These are phyloP conservation scores for Mactromeris polynyma DNA, from an alignment of 2,888 invertebrate species.

Conservation along the genomic window DNA sequence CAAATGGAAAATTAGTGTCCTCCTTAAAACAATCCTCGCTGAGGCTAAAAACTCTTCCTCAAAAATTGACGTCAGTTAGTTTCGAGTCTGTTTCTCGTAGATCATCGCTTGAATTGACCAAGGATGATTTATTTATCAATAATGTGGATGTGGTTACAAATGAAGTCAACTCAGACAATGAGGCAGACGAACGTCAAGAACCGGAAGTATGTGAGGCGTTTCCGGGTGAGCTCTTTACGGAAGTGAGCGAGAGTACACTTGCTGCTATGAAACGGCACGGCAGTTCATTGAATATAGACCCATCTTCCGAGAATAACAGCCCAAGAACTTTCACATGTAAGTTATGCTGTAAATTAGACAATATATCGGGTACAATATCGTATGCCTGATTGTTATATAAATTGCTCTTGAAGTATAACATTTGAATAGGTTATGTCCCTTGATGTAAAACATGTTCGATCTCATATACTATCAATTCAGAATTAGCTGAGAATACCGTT, in stretches of 20 bases:
- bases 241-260: slow-evolving; percentile 67
- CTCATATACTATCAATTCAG: too few species aligned
- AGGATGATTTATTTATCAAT: slow-evolving; percentile 53
- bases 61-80: slow-evolving; percentile 61
- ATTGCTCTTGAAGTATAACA: too few species aligned
- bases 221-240: slow-evolving; percentile 66
- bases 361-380: too few species aligned
- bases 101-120: slow-evolving; percentile 62
- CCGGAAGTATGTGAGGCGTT: slow-evolving; percentile 55
- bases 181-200: slow-evolving; percentile 4
- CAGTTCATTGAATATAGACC: slow-evolving; percentile 66
- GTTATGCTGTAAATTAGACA: slow-evolving; percentile 13
- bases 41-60: slow-evolving; percentile 36
- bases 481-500: too few species aligned
- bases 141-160: slow-evolving; percentile 29
- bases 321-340: slow-evolving; percentile 52
- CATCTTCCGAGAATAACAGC: slow-evolving; percentile 59
- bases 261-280: slow-evolving; percentile 70
- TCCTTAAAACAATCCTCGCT: slow-evolving; percentile 47
- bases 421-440: too few species aligned
- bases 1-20: slow-evolving; percentile 8
- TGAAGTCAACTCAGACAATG: slow-evolving; percentile 14
- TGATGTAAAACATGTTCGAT: too few species aligned
- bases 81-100: slow-evolving; percentile 58
- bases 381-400: too few species aligned